phyloP scores from a whole-genome alignment of 2,888 invertebrate genomes.

The Odontomyia ornata region DNA sequence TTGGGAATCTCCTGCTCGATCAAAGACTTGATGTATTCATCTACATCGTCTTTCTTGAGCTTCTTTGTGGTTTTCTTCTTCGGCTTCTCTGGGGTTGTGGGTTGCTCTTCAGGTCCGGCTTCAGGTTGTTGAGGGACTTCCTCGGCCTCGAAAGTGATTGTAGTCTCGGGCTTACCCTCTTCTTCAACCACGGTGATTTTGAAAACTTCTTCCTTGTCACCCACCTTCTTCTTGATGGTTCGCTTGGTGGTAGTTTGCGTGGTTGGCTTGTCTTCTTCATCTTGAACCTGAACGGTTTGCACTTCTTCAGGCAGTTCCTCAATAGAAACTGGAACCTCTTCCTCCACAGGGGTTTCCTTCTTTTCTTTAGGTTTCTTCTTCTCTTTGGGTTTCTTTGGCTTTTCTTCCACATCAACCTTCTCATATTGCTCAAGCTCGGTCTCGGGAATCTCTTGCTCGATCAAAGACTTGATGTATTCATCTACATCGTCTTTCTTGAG shows the following conservation, averaged over 20 bases:
- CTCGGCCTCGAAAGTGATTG: conserved; percentile 49
- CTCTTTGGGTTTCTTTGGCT: conserved; percentile 58
- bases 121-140: conserved; percentile 53
- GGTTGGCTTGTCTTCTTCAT: conserved; percentile 54
- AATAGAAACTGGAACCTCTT: conserved; percentile 47
- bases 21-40: conserved; percentile 54
- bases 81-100: conserved; percentile 53
- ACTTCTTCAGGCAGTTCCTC: conserved; percentile 50
- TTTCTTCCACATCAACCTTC: conserved; percentile 61
- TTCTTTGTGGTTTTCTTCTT: conserved; percentile 47
- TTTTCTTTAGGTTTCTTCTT: conserved; percentile 53
- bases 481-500: conserved; percentile 60
- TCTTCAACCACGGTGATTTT: conserved; percentile 57
- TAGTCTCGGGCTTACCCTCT: conserved; percentile 60
- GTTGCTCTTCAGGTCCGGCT: conserved; percentile 52
- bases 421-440: conserved; percentile 63
- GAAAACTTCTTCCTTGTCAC: conserved; percentile 54
- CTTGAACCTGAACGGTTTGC: conserved; percentile 55
- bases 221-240: conserved; percentile 58
- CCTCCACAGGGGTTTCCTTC: conserved; percentile 53
- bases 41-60: conserved; percentile 57
- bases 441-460: conserved; percentile 63
- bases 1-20: conserved; percentile 60
- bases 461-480: conserved; percentile 61
- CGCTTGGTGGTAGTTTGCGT: conserved; percentile 55